These are phyloP conservation scores for Orchestia grillus DNA, from an alignment of 1,140 invertebrate genomes.

Conservation along the genomic window DNA sequence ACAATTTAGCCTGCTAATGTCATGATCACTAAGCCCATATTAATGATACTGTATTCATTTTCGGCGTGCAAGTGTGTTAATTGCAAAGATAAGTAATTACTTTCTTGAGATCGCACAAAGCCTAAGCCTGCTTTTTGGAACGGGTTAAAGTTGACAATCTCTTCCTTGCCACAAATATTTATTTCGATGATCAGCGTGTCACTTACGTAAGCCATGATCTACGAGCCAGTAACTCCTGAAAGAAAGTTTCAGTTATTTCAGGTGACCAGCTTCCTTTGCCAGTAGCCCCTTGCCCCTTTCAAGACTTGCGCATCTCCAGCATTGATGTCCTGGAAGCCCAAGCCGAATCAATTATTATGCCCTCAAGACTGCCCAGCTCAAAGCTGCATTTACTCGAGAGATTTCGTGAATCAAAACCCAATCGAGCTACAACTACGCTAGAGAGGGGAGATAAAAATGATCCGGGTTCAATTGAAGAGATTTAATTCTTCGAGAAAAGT, in stretches of 20 bases:
- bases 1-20: background rate
- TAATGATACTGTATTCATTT: background rate
- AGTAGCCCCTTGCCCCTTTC: background rate
- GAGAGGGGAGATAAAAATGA: background rate
- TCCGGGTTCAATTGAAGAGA: background rate
- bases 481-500: conserved; percentile 11
- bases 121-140: no score
- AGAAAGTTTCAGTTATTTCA: background rate
- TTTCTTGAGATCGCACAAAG: background rate
- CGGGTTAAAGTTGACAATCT: no score
- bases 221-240: background rate
- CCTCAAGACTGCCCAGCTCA: background rate
- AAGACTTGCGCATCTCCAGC: background rate
- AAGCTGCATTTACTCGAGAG: background rate
- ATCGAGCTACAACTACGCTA: background rate
- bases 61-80: background rate
- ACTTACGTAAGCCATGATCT: background rate
- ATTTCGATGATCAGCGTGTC: background rate
- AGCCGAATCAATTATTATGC: background rate
- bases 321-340: background rate
- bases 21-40: background rate
- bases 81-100: background rate
- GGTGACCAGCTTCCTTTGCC: background rate
- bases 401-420: conserved; percentile 8
- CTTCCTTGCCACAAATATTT: background rate